phyloP scores from a whole-genome alignment of 92 coral and sea anemone genomes.

The Blastomussa wellsi region DNA sequence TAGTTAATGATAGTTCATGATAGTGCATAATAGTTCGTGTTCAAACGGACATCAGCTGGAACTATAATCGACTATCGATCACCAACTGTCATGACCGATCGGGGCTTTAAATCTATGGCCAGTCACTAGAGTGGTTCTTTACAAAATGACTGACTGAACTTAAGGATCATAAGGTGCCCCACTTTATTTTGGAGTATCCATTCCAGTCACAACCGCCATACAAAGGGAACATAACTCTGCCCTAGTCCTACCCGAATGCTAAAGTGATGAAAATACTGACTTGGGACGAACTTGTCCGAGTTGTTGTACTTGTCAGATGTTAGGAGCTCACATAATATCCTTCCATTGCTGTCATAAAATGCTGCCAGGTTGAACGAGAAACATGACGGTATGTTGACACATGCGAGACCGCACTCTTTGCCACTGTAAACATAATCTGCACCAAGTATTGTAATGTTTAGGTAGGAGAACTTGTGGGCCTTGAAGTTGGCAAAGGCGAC shows the following conservation, averaged over 20 bases:
- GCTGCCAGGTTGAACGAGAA: constrained; percentile 7
- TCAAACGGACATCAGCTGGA: too few relatives aligned
- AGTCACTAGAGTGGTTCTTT: too few relatives aligned
- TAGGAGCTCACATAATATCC: constrained; percentile 10
- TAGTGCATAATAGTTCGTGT: too few relatives aligned
- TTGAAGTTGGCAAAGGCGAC: not conserved
- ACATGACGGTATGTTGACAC: constrained; percentile 6
- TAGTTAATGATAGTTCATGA: too few relatives aligned
- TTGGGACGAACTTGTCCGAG: constrained; percentile 16
- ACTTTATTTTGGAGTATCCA: too few relatives aligned
- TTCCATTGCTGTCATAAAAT: not conserved
- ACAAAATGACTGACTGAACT: too few relatives aligned
- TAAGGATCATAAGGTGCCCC: too few relatives aligned
- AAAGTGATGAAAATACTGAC: constrained; percentile 8
- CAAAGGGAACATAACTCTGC: too few relatives aligned
- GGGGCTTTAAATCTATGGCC: too few relatives aligned
- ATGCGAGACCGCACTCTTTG: not conserved
- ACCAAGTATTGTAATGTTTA: not conserved
- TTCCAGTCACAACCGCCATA: too few relatives aligned
- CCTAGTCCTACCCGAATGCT: not conserved
- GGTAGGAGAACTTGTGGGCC: not conserved
- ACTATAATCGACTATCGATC: too few relatives aligned
- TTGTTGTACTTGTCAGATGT: constrained; percentile 9
- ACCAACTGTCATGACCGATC: too few relatives aligned
- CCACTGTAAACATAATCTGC: not conserved